Percentiles rank a stretch among this genome's conserved stretches.
phyloP scores from a whole-genome alignment of 2,113 vertebrate genomes.

The Mirounga angustirostris region DNA sequence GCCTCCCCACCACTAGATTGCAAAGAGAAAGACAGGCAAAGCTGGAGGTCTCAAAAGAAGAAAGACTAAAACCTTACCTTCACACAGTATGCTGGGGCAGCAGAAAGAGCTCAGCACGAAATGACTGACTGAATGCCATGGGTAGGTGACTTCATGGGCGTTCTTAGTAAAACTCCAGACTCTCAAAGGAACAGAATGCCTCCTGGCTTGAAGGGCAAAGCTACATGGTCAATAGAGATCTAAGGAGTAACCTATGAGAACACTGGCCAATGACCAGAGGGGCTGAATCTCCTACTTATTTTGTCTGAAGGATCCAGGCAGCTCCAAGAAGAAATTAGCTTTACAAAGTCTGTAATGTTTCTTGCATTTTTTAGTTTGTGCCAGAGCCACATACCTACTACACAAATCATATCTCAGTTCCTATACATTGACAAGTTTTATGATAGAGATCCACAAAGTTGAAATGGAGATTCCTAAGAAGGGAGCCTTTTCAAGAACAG shows the following conservation, averaged over 20 bases:
- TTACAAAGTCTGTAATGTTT: not conserved
- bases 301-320: not conserved
- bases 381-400: not conserved
- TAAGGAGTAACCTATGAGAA: too few species aligned
- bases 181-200: not conserved
- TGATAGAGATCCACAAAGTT: not conserved
- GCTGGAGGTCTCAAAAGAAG: not conserved
- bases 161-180: not conserved
- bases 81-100: too few species aligned
- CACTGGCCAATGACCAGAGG: not conserved
- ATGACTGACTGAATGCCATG: accelerated
- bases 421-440: not conserved
- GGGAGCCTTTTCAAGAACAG: not conserved
- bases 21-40: not conserved
- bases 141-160: accelerated
- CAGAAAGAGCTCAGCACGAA: not conserved
- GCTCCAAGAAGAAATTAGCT: not conserved
- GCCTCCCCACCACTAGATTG: too few species aligned
- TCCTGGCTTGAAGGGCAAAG: not conserved
- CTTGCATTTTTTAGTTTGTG: not conserved
- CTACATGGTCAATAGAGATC: not conserved
- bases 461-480: not conserved
- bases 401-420: not conserved
- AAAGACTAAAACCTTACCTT: not conserved
- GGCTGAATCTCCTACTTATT: not conserved